Evolutionary conservation across 64 coral and sea anemone genomes (phyloP).

Genomic region (Anthopleura sola): DNA sequence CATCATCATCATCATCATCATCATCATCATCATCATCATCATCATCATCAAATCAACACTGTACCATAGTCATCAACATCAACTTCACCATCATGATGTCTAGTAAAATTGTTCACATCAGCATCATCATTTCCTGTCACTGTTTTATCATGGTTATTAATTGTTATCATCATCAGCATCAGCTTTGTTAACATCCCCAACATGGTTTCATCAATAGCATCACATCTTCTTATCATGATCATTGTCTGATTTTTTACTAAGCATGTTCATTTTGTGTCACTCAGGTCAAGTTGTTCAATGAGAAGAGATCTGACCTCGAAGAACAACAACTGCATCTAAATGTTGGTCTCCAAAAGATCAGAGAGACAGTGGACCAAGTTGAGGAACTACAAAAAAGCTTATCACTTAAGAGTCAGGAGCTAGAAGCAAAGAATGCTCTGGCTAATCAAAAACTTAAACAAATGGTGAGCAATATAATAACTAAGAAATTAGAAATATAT

Average conservation of each 20-base stretch:
- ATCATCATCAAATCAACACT: too few species aligned
- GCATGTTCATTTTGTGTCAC: background rate
- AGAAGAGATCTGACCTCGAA: constrained; percentile 98
- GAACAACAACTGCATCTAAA: constrained; percentile 97
- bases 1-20: too few species aligned
- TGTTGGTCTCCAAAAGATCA: constrained; percentile 96
- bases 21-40: too few species aligned
- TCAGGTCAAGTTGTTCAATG: constrained; percentile 94
- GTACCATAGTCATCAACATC: too few species aligned
- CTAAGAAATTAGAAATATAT: background rate
- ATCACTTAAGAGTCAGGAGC: constrained; percentile 96
- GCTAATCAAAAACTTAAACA: constrained; percentile 99
- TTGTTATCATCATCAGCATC: background rate
- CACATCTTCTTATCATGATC: background rate
- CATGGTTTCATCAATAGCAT: background rate
- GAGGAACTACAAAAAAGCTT: constrained; percentile 96
- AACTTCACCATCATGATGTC: too few species aligned
- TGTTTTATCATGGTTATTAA: background rate
- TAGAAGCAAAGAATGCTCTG: constrained; percentile 96
- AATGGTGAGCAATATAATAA: constrained; percentile 66
- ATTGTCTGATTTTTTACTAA: background rate
- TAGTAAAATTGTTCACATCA: background rate
- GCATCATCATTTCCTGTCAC: background rate
- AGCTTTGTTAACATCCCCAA: background rate
- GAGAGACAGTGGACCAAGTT: constrained; percentile 94